These are phyloP conservation scores for Chymomyza costata DNA, from an alignment of 1,140 invertebrate species.

Conservation along the genomic window DNA sequence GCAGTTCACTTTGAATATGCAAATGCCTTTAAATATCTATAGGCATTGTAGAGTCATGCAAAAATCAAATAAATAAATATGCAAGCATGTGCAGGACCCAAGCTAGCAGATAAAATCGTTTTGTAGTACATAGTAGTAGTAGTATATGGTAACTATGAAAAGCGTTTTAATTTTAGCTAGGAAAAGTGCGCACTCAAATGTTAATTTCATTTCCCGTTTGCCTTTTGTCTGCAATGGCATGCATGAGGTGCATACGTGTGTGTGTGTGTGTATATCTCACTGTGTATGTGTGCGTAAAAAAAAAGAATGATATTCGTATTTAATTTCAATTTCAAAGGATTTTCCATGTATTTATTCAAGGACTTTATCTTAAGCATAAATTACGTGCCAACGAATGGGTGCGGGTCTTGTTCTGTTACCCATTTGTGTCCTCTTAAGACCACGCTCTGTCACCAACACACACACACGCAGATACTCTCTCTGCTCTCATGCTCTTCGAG, in stretches of 20 bases:
- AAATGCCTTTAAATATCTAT: too few species aligned
- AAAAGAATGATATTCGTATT: slow-evolving; percentile 72
- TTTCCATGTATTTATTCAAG: slow-evolving; percentile 75
- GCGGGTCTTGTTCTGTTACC: slow-evolving; percentile 35
- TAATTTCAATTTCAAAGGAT: slow-evolving; percentile 75
- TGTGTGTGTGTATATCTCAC: not conserved
- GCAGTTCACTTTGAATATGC: too few species aligned
- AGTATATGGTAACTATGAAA: slow-evolving; percentile 17
- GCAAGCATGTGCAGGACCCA: not conserved
- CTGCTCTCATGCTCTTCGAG: not conserved
- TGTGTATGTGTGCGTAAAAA: slow-evolving; percentile 34
- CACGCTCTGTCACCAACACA: not conserved
- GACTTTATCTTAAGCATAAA: slow-evolving; percentile 75
- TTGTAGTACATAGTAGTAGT: too few species aligned
- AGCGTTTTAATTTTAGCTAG: slow-evolving; percentile 58
- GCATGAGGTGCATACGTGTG: slow-evolving; percentile 10
- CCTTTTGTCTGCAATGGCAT: slow-evolving; percentile 60
- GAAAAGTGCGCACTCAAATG: slow-evolving; percentile 57
- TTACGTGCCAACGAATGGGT: slow-evolving; percentile 69
- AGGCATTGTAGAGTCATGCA: too few species aligned
- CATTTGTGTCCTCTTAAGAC: slow-evolving; percentile 36
- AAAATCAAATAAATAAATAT: slow-evolving; percentile 40
- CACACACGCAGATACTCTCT: not conserved
- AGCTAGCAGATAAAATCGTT: too few species aligned
- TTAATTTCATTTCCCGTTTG: slow-evolving; percentile 68